phyloP scores from a whole-genome alignment of 2,113 vertebrate genomes.

The Oryzias woworae region DNA sequence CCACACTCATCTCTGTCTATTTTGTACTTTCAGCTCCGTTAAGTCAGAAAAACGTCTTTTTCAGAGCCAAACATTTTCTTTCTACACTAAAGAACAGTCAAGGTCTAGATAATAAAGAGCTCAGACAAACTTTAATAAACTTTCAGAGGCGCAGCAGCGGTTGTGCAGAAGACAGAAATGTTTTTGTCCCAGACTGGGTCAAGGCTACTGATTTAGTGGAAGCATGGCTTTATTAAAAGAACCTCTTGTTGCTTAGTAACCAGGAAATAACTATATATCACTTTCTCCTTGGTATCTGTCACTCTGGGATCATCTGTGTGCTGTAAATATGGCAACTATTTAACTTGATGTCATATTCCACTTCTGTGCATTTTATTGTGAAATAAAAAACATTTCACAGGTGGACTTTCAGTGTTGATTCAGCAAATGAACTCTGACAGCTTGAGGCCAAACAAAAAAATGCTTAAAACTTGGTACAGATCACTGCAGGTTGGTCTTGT shows the following conservation, averaged over 20 bases:
- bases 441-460: too few species aligned
- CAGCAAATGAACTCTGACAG: too few species aligned
- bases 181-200: slow-evolving; percentile 1
- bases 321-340: background rate
- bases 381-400: too few species aligned
- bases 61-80: too few species aligned
- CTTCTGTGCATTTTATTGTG: too few species aligned
- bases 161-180: background rate
- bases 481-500: too few species aligned
- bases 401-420: too few species aligned
- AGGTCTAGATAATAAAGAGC: background rate
- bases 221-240: slow-evolving; percentile 6
- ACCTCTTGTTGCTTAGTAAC: slow-evolving; percentile 30
- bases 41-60: too few species aligned
- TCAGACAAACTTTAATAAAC: background rate
- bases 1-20: too few species aligned
- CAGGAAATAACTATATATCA: slow-evolving; percentile 12
- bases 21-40: too few species aligned
- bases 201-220: slow-evolving; percentile 4
- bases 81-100: background rate
- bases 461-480: too few species aligned
- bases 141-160: background rate
- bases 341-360: too few species aligned
- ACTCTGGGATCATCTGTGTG: background rate
- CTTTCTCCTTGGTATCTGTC: background rate